Base-by-base conservation (phyloP, 2,113 vertebrate genomes). In the Daphoenositta chrysoptera region DNA sequence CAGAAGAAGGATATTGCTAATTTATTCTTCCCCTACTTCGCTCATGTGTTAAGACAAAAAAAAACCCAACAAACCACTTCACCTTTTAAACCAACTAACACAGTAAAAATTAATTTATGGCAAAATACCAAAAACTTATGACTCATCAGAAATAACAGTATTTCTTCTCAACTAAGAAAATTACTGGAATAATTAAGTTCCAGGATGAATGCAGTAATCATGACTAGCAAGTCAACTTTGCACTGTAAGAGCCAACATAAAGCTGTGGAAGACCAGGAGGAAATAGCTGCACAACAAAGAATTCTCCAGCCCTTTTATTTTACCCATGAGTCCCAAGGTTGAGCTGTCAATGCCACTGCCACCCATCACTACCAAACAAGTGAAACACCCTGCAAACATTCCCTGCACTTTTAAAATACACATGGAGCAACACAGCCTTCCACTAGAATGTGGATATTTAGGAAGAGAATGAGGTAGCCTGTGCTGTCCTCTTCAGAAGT, bases 281-380 rank as follows among this genome's bases (percentile, higher is more conserved):
- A 92, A 85, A 63, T 0, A 53, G 7, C 5, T 60, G 19, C 47
- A 24, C 6, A 12, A 40, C 26, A 33, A 54, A 58, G 37, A 51
- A 39, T 15, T 61, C 35, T n/a, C 11, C 53, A 80, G 19, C 21
- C 31, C 68, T 69, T 35, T n/a, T 9, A 48, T 76, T 51, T 50
- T 40, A 68, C 13, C 20, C 6, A 22, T 9, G 13, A 28, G 18
- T 60, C 28, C 12, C 45, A 82, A 56, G 0, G 0, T 1, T 19
- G 15, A 75, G 4, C 27, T 77, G 15, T 8, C 44, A 57, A n/a
- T 27, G 33, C 3, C 51, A 16, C 1, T 53, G 42, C 15, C 16
- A 66, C n/a, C 8, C n/a, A 57, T 20, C 4, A 8, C 24, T 28
- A 58, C 8, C 61, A 27, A 53, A 42, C 9, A 76, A 72, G 18